phyloP scores from a whole-genome alignment of 35 echinoderm and acorn worm species.

The Chiridota heheva region DNA sequence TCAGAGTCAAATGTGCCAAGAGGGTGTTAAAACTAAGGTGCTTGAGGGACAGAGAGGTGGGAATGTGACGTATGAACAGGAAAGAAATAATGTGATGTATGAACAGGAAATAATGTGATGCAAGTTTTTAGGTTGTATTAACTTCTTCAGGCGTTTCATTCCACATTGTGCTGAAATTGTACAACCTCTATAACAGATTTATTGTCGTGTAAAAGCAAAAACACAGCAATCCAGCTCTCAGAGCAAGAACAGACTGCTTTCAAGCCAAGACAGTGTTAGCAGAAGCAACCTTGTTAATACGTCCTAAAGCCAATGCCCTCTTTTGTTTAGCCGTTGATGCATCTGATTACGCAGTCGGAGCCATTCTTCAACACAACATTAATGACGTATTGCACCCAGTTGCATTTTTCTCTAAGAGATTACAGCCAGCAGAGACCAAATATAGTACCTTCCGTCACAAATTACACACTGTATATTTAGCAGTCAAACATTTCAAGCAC shows the following conservation, averaged over 20 bases:
- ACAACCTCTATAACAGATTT: constrained; percentile 32
- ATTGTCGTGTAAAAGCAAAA: no score
- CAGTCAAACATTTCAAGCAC: constrained; percentile 44
- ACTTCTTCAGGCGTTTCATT: constrained; percentile 49
- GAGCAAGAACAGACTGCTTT: background rate
- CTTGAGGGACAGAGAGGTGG: no score
- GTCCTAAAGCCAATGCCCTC: constrained; percentile 11
- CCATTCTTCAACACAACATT: constrained; percentile 38
- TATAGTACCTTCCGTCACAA: constrained; percentile 53
- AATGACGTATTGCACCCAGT: constrained; percentile 41
- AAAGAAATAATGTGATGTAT: no score
- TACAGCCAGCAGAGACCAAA: constrained; percentile 19
- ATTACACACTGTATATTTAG: constrained; percentile 38
- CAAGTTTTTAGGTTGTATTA: constrained; percentile 56
- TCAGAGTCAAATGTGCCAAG: no score
- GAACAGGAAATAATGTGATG: no score
- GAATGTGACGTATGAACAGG: no score
- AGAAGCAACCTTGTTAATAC: constrained; percentile 29
- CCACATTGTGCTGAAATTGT: constrained; percentile 26
- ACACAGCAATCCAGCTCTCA: background rate
- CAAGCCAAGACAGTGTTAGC: constrained; percentile 18
- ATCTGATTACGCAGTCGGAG: constrained; percentile 48
- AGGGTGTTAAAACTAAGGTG: no score
- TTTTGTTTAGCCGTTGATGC: constrained; percentile 34
- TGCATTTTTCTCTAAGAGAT: constrained; percentile 26